phyloP scores from a whole-genome alignment of 2,888 invertebrate species.

The Thumatha senex region DNA sequence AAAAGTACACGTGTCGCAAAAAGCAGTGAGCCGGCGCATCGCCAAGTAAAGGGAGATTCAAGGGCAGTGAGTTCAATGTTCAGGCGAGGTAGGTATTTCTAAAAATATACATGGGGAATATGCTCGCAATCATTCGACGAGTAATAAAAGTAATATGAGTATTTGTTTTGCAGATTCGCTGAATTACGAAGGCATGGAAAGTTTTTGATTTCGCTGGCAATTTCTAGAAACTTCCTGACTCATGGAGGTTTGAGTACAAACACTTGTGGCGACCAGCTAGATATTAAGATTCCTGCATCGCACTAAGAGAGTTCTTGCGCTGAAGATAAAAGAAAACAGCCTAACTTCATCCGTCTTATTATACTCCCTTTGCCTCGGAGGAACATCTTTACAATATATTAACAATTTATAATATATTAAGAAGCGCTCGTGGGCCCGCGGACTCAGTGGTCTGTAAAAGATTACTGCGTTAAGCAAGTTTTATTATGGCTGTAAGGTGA shows the following conservation, averaged over 20 bases:
- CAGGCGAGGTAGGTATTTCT: constrained; percentile 42
- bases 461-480: too few species aligned
- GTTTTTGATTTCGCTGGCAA: constrained; percentile 17
- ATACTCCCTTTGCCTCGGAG: too few species aligned
- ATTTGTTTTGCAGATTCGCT: constrained; percentile 27
- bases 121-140: constrained; percentile 31
- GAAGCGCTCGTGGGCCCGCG: too few species aligned
- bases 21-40: constrained; percentile 46
- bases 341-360: too few species aligned
- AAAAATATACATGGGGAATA: constrained; percentile 43
- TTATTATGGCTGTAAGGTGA: too few species aligned
- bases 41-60: constrained; percentile 52
- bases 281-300: too few species aligned
- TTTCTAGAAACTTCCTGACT: neutral
- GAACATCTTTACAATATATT: too few species aligned
- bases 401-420: too few species aligned
- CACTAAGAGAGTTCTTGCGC: too few species aligned
- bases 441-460: too few species aligned
- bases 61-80: constrained; percentile 50
- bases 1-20: constrained; percentile 48
- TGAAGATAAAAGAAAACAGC: too few species aligned
- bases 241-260: neutral
- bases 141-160: constrained; percentile 30
- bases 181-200: constrained; percentile 16
- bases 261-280: too few species aligned